Base-by-base conservation (phyloP, 2,113 vertebrate species). In the Camelus dromedarius region DNA sequence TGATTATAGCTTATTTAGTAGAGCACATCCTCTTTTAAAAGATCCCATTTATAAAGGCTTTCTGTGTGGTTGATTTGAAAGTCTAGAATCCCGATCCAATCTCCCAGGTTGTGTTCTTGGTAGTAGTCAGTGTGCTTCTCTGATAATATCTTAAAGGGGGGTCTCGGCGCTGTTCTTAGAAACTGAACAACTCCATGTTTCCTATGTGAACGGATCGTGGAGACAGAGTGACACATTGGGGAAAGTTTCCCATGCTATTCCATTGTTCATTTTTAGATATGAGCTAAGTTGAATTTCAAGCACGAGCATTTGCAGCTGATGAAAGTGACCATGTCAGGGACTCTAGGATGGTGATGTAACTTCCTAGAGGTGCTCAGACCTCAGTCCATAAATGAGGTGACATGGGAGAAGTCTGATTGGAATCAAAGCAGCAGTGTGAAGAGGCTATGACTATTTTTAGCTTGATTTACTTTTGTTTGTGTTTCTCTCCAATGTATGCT, bases 401-500 rank as follows among this genome's bases (percentile, higher is more conserved):
- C 4, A 6, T 91, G 20, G 6, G 30, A 90, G 22, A 73, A 91
- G 2, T 12, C 3, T 72, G 7, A 1, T 20, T 54, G 7, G 13
- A 62, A 15, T 64, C 38, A 79, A 69, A 38, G 18, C n/a, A 90
- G 28, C 38, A 22, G 82, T 28, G 19, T 26, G 77, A 82, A 70
- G 32, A 93, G 62, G 48, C 3, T 5, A 77, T 30, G 24, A 48
- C 12, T 96, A 83, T 93, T 89, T 96, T 97, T 93, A 91, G 69
- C 48, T 94, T 93, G 77, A 67, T 87, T 96, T 96, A 91, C 52
- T 95, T 50, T 73, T 86, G 56, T 86, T 93, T 90, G 58, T 92
- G 54, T 93, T 96, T 30, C 35, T 95, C 95, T 86, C 35, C 22
- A 73, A 67, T 77, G 22, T 48, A 22, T 82, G 66, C 48, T 72